Evolutionary conservation across 2,888 invertebrate species (phyloP), one percentile per base, ranked within the genome.

Genomic region (Portevinia maculata): DNA sequence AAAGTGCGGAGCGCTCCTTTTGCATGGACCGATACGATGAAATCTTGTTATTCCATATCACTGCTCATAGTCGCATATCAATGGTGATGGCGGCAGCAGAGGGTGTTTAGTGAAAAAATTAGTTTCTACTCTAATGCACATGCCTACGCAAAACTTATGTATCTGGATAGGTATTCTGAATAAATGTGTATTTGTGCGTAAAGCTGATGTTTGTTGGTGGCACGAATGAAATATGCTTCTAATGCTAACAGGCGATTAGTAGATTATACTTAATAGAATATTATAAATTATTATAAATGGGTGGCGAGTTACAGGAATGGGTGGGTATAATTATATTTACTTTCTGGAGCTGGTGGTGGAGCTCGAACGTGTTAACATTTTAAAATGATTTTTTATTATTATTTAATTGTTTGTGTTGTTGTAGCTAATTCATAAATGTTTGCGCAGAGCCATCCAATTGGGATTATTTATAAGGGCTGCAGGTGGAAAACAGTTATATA

Each of bases 41-140:
- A 83, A 83, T 76, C 76, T 76, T 78, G 67, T 83, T 78, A 78
- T 83, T 83, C 78, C 76, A 44, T 73, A 78, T 78, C 83, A 83
- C 55, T 57, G 83, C 71, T 73, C 71, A 62, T 73, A 55, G 57
- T 55, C 21, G 15, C 21, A 37, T 39, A 39, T 55, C 44, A 28
- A 15, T 13, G 21, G 28, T 48, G 55, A 53, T 64, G 24, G 24
- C 65, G 59, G 57, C 34, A 64, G 52, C 19, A 83, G 21, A 24
- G 15, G 6, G 48, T 75, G 59, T 64, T 70, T 57, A 48, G 46
- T 39, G 30, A 41, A 60, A 62, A 78, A 78, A 83, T 73, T 70
- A 78, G 64, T 71, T 83, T 71, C 78, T 73, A 48, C 65, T 67
- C 83, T 67, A 62, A 76, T 83, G 65, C 71, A 76, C 67, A 75